Conservation (phyloP, 92 coral and sea anemone species). For the Desmophyllum pertusum region DNA sequence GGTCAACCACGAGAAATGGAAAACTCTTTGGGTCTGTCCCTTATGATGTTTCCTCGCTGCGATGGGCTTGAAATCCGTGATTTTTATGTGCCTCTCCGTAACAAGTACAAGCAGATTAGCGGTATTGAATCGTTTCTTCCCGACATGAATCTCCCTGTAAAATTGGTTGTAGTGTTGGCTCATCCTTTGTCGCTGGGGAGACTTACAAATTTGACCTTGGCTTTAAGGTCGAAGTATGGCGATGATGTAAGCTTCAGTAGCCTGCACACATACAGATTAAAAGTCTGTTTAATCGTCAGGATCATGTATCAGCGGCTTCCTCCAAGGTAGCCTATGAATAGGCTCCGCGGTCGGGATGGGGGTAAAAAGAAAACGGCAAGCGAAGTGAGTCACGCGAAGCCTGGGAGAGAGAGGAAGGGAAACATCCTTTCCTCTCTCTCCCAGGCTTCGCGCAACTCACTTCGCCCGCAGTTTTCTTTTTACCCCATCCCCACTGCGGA, state of each 20-base stretch:
- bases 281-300: not conserved
- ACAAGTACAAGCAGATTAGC: conserved; percentile 78
- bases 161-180: conserved; percentile 72
- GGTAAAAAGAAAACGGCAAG: too few species aligned
- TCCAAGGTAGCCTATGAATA: too few species aligned
- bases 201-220: conserved; percentile 74
- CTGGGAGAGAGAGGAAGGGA: too few species aligned
- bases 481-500: too few species aligned
- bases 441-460: too few species aligned
- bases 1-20: conserved; percentile 27
- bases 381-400: too few species aligned
- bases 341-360: too few species aligned
- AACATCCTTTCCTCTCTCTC: too few species aligned
- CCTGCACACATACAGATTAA: too few species aligned
- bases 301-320: not conserved
- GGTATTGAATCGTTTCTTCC: conserved; percentile 81
- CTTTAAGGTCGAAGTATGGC: conserved; percentile 75
- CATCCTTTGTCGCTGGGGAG: conserved; percentile 89
- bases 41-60: conserved; percentile 71
- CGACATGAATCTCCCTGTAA: conserved; percentile 67
- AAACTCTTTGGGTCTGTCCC: conserved; percentile 37
- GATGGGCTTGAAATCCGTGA: conserved; percentile 50
- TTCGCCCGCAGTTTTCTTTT: too few species aligned
- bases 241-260: conserved; percentile 63
- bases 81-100: conserved; percentile 78